phyloP scores from a whole-genome alignment of 2,113 vertebrate genomes.

The Rhea americana region DNA sequence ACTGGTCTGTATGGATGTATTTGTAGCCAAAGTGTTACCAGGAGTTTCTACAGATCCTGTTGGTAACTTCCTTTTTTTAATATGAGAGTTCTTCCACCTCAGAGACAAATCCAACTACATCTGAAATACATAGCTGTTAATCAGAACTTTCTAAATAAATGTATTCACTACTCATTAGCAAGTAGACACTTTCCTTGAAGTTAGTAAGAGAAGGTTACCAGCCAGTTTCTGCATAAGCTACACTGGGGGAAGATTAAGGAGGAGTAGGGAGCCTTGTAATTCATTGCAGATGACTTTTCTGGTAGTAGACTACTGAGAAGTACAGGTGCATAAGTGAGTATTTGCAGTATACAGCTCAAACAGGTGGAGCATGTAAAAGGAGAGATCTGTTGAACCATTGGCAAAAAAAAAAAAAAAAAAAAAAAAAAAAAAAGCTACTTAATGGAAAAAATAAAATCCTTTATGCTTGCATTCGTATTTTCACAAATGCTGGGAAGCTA shows the following conservation, averaged over 20 bases:
- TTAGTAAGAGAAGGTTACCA: not conserved
- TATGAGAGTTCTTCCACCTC: not conserved
- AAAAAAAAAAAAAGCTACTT: no score
- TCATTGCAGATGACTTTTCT: not conserved
- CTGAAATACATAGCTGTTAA: not conserved
- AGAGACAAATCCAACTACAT: not conserved
- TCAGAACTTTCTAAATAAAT: not conserved
- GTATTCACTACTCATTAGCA: not conserved
- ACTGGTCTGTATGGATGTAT: not conserved
- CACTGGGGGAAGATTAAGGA: not conserved
- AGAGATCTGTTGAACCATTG: not conserved
- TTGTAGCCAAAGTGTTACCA: not conserved
- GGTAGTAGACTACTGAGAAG: not conserved
- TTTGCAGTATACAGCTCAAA: not conserved
- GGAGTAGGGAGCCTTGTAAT: not conserved
- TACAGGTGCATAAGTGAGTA: not conserved
- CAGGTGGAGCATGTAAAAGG: not conserved
- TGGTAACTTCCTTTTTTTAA: not conserved
- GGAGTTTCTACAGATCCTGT: not conserved
- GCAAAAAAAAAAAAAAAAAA: not conserved
- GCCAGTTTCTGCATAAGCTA: not conserved
- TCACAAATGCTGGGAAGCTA: not conserved
- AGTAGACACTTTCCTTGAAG: not conserved
- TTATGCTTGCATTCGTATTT: not conserved
- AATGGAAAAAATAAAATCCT: no score